Base-by-base conservation (phyloP, 2,113 vertebrate species). In the Sitta europaea region DNA sequence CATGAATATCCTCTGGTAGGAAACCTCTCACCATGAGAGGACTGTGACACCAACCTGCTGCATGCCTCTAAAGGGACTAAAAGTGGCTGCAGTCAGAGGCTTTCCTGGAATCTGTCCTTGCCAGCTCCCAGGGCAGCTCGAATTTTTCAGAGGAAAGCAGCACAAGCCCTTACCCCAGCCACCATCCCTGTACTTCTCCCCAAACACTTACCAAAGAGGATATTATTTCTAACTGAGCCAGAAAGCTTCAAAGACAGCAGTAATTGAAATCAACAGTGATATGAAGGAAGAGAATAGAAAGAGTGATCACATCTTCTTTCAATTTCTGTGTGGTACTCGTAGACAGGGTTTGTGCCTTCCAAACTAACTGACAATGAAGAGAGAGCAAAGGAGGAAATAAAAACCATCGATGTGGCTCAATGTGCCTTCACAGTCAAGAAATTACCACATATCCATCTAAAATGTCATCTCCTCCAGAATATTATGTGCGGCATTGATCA, bases 301-400 rank as follows among this genome's bases (percentile, higher is more conserved):
- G 29, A 71, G 20, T n/a, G 45, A 95, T 86, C 43, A 3, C 72
- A 88, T 47, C 57, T 92, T 53, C 40, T 90, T 96, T 86, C 79
- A 75, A 31, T 90, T 93, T 82, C 61, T 85, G 42, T 67, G 72
- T 45, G 35, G 16, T 58, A 50, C 54, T 75, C 36, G 8, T 18
- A 68, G n/a, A 66, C 21, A 50, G 15, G 20, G 5, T 50, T 70
- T 91, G 73, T 58, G 22, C 33, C 38, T 93, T 73, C 24, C 20
- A 35, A 93, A 73, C 4, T 61, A 58, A 43, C 15, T 54, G 59
- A 58, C 43, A 74, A 57, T 6, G 42, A 86, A 76, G 42, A 76
- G 84, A 72, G 14, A 80, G 24, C 61, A 92, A 82, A 59, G 9
- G 23, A 82, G 33, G 22, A 31, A 87, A 84, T 81, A 82, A 86